Evolutionary conservation across 2,888 invertebrate species (phyloP).

Genomic region (Synanthedon vespiformis): DNA sequence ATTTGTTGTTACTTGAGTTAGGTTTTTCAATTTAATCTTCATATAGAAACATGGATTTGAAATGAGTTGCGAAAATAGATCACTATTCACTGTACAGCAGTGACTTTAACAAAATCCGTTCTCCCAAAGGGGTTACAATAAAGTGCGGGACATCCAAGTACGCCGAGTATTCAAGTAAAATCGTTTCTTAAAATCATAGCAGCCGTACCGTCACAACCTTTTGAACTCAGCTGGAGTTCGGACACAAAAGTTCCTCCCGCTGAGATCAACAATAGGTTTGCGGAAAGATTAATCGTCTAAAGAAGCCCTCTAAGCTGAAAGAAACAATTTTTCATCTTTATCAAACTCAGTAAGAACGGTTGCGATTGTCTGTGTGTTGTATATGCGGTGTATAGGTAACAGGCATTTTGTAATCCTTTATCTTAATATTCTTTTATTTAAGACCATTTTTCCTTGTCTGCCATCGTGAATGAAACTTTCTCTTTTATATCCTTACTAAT

Average conservation of each 20-base stretch:
- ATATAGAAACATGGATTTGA: no score
- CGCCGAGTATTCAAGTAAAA: not conserved
- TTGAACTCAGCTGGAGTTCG: slow-evolving; percentile 50
- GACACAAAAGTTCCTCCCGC: slow-evolving; percentile 55
- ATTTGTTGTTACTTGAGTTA: no score
- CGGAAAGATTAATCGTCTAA: slow-evolving; percentile 64
- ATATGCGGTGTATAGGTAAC: not conserved
- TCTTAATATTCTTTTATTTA: not conserved
- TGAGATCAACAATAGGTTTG: slow-evolving; percentile 58
- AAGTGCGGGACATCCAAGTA: not conserved
- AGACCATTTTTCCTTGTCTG: no score
- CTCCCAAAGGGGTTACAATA: not conserved
- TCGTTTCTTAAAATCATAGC: slow-evolving; percentile 39
- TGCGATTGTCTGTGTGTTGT: slow-evolving; percentile 19
- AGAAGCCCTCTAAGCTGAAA: slow-evolving; percentile 49
- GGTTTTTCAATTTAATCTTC: no score
- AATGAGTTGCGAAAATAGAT: not conserved
- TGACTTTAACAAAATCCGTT: not conserved
- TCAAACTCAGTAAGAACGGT: slow-evolving; percentile 44
- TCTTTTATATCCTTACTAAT: slow-evolving; percentile 11
- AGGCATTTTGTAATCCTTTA: not conserved
- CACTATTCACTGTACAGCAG: not conserved
- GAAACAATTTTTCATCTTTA: slow-evolving; percentile 67
- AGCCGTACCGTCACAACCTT: slow-evolving; percentile 41
- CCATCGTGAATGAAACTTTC: no score